Conservation (phyloP, 2,113 vertebrate species). For the Brienomyrus brachyistius region DNA sequence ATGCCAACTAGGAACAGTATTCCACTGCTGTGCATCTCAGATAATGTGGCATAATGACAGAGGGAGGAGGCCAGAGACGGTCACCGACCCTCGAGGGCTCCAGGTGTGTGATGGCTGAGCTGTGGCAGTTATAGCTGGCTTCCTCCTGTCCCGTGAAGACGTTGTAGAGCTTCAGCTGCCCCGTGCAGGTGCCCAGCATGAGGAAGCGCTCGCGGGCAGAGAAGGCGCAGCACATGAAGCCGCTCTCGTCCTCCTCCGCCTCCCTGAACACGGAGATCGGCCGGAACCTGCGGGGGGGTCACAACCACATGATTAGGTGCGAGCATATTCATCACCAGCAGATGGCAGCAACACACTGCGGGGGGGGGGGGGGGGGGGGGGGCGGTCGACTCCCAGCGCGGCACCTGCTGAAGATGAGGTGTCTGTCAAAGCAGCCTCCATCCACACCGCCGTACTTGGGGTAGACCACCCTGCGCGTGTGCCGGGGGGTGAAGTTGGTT, state of each 20-base stretch:
- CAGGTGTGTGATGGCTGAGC: slow-evolving; percentile 90
- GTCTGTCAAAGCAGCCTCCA: slow-evolving; percentile 95
- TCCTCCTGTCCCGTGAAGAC: slow-evolving; percentile 97
- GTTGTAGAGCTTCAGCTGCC: slow-evolving; percentile 94
- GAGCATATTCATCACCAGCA: not conserved
- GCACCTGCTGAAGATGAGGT: slow-evolving; percentile 97
- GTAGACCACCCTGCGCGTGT: slow-evolving; percentile 85
- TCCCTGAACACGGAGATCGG: slow-evolving; percentile 96
- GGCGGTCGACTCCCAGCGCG: not conserved
- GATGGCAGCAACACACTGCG: not conserved
- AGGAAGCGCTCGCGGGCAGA: slow-evolving; percentile 93
- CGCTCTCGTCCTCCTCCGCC: slow-evolving; percentile 94
- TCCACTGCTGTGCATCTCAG: not conserved
- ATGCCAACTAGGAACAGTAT: not conserved
- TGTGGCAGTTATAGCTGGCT: slow-evolving; percentile 96
- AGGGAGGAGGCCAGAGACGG: not conserved
- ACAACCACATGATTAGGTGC: not conserved
- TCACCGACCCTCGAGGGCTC: slow-evolving; percentile 85
- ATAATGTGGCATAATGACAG: not conserved
- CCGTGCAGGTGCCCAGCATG: slow-evolving; percentile 94
- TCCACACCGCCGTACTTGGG: slow-evolving; percentile 97
- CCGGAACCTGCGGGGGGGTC: slow-evolving; percentile 70
- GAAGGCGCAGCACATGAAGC: slow-evolving; percentile 95
- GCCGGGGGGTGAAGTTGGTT: slow-evolving; percentile 89
- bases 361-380: too few relatives aligned